phyloP scores from a whole-genome alignment of 2,888 invertebrate genomes.

The Synergus gifuensis region DNA sequence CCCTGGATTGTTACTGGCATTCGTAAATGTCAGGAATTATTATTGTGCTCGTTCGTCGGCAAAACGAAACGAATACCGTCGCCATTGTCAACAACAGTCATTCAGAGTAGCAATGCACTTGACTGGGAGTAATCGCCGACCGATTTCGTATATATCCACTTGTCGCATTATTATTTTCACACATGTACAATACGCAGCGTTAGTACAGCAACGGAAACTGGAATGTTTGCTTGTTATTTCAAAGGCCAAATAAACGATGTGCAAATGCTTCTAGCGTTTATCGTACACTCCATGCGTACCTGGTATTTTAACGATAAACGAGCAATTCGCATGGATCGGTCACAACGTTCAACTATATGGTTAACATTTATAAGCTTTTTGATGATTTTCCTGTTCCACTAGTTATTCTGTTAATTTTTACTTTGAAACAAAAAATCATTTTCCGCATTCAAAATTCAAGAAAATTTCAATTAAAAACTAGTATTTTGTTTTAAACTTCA shows the following conservation, averaged over 20 bases:
- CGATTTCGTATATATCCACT: constrained; percentile 35
- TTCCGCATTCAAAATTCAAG: not conserved
- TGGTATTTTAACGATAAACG: constrained; percentile 42
- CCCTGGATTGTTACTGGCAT: not conserved
- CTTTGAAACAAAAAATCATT: not conserved
- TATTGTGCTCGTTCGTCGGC: not conserved
- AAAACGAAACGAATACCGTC: constrained; percentile 29
- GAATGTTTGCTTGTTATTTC: constrained; percentile 45
- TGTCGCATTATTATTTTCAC: constrained; percentile 36
- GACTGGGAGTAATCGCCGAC: constrained; percentile 36
- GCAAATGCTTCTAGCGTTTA: constrained; percentile 45
- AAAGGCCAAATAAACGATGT: constrained; percentile 45
- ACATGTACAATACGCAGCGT: not conserved
- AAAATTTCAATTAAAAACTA: not conserved
- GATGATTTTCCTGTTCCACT: not conserved
- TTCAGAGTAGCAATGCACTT: constrained; percentile 37
- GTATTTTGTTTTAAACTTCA: not conserved
- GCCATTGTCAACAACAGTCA: constrained; percentile 38
- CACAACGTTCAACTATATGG: constrained; percentile 20
- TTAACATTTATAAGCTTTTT: constrained; percentile 25
- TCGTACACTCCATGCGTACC: constrained; percentile 38
- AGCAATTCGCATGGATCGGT: constrained; percentile 34
- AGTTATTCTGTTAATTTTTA: not conserved
- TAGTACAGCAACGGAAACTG: constrained; percentile 11
- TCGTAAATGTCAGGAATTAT: constrained; percentile 34